Percentiles rank a stretch among this genome's conserved stretches.
Evolutionary conservation across 1,140 invertebrate genomes (phyloP).

Genomic region (Plectrocnemia conspersa): DNA sequence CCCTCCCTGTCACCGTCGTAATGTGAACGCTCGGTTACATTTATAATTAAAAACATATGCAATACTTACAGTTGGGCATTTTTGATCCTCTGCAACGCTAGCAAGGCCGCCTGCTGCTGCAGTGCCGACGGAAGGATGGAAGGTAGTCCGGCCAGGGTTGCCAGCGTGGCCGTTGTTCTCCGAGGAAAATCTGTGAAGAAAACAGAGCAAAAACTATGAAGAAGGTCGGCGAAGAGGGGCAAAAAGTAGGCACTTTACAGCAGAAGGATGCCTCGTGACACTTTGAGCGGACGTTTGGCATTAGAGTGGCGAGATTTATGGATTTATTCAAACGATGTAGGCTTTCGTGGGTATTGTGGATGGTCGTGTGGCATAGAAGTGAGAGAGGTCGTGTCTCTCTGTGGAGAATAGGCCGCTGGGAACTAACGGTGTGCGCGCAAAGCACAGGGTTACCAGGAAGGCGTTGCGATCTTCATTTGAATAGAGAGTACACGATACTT

Average conservation of each 20-base stretch:
- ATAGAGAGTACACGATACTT: too few relatives aligned
- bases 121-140: constrained; percentile 17
- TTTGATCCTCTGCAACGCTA: constrained; percentile 25
- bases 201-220: too few relatives aligned
- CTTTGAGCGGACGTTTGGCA: too few relatives aligned
- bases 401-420: constrained; percentile 7
- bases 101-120: constrained; percentile 25
- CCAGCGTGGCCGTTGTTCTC: constrained; percentile 3
- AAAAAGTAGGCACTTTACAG: too few relatives aligned
- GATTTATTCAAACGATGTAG: too few relatives aligned
- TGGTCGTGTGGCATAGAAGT: constrained; percentile 5
- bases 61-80: constrained; percentile 25
- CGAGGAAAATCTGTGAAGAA: constrained; percentile 6
- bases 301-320: too few relatives aligned
- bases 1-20: too few relatives aligned
- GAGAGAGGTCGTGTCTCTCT: constrained; percentile 15
- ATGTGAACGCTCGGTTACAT: too few relatives aligned
- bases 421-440: constrained; percentile 26
- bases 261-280: too few relatives aligned
- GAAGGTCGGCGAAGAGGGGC: too few relatives aligned
- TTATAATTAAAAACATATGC: too few relatives aligned
- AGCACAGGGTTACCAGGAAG: constrained; percentile 13
- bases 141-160: constrained; percentile 10
- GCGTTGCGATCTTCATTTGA: too few relatives aligned
- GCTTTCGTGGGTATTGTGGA: constrained; percentile 6